Conservation (phyloP, 2,888 invertebrate species). For the Diploptera punctata region DNA sequence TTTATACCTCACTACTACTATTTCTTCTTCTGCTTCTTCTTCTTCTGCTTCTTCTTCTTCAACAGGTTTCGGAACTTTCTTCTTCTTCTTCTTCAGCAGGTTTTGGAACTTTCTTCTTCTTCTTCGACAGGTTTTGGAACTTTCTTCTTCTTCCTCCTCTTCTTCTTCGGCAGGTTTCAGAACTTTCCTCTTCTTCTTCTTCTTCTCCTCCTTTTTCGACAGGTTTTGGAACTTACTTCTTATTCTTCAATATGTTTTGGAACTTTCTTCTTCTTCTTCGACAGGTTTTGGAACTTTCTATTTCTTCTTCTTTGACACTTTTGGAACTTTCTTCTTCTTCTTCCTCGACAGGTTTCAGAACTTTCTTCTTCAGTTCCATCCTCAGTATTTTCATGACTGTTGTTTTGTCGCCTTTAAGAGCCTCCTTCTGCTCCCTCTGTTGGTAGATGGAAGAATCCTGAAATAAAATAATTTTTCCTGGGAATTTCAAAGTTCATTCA, state of each 20-base stretch:
- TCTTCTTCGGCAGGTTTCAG: neutral
- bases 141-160: neutral
- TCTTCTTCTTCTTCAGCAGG: neutral
- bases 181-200: neutral
- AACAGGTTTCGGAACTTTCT: neutral
- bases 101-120: neutral
- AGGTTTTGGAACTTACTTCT: neutral
- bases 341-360: neutral
- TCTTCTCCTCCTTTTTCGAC: neutral
- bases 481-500: too few relatives aligned
- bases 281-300: neutral
- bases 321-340: neutral
- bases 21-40: too few relatives aligned
- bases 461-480: too few relatives aligned
- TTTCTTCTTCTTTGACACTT: neutral
- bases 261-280: neutral
- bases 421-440: too few relatives aligned
- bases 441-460: too few relatives aligned
- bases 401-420: too few relatives aligned
- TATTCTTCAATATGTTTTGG: neutral
- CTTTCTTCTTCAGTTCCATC: too few relatives aligned
- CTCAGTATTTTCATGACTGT: too few relatives aligned
- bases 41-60: neutral
- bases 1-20: too few relatives aligned
- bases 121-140: neutral